Percentiles rank a stretch among this genome's conserved stretches.
Evolutionary conservation across 2,113 vertebrate genomes (phyloP).

Genomic region (Acrocephalus kingi): DNA sequence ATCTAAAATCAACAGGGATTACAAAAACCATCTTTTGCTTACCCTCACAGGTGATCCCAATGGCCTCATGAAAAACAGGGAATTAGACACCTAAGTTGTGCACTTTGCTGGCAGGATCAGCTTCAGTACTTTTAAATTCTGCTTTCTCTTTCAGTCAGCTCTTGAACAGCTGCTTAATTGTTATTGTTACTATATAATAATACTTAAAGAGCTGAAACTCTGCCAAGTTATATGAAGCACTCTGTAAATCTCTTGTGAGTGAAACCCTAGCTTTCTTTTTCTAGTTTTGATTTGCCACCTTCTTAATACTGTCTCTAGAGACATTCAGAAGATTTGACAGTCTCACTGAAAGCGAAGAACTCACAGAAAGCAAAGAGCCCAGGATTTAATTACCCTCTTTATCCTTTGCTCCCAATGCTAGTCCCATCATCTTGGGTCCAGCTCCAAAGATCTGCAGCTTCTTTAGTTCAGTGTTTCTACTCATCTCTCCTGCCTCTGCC

Average conservation of each 20-base stretch:
- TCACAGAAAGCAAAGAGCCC: neutral
- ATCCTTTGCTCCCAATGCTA: conserved; percentile 84
- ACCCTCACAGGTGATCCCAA: neutral
- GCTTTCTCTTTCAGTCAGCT: neutral
- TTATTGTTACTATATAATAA: neutral
- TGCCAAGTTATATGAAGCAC: neutral
- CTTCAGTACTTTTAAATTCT: neutral
- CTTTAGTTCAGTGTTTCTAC: conserved; percentile 89
- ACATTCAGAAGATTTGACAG: neutral
- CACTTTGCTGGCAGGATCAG: neutral
- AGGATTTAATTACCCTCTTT: conserved; percentile 76
- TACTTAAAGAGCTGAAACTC: neutral
- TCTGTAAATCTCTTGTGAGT: neutral
- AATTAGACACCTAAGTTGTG: neutral
- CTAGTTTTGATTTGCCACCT: neutral
- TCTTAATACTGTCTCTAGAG: neutral
- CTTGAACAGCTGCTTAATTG: conserved; percentile 8
- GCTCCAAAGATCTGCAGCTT: conserved; percentile 89
- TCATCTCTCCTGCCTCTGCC: conserved; percentile 75
- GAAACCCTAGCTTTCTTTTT: neutral
- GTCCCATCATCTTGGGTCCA: conserved; percentile 89
- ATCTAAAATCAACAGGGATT: neutral
- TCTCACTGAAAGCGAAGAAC: neutral
- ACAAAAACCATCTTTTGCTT: neutral
- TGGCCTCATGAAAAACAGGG: rapidly evolving